Conservation (phyloP, 1,140 invertebrate species). For the Bombyx mandarina region DNA sequence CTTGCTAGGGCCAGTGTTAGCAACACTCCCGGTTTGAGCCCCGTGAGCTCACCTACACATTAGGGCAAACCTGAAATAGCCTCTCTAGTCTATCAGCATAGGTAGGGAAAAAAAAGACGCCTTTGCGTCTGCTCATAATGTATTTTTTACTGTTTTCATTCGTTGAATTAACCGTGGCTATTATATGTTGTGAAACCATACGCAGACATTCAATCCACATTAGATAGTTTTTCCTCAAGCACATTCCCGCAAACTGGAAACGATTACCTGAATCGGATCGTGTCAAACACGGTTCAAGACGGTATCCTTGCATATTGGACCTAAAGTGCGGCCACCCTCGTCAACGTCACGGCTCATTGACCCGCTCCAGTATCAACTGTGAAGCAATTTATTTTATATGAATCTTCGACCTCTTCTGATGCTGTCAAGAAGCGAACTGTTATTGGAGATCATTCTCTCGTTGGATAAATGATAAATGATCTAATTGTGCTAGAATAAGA, state of each 20-base stretch:
- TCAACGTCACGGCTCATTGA: constrained; percentile 68
- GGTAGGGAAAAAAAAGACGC: too few species aligned
- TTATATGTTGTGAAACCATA: too few species aligned
- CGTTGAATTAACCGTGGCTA: too few species aligned
- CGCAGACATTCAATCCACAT: background rate
- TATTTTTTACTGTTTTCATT: too few species aligned
- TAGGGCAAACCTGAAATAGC: too few species aligned
- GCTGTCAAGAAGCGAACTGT: constrained; percentile 46
- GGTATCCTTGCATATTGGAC: constrained; percentile 58
- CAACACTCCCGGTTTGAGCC: too few species aligned
- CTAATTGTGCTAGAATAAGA: too few species aligned
- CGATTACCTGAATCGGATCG: constrained; percentile 48
- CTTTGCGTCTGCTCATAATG: too few species aligned
- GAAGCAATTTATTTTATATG: constrained; percentile 67
- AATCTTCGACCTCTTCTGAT: constrained; percentile 51
- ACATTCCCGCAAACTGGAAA: constrained; percentile 5
- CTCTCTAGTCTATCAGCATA: too few species aligned
- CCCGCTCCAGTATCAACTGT: constrained; percentile 55
- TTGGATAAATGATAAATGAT: constrained; percentile 1
- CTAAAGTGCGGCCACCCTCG: constrained; percentile 41
- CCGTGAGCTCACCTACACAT: too few species aligned
- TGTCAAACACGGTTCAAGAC: constrained; percentile 55
- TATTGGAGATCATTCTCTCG: constrained; percentile 26
- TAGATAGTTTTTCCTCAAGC: constrained; percentile 3
- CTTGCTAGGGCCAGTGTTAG: too few species aligned